Evolutionary conservation across 2,888 invertebrate species (phyloP).

Genomic region (Diabrotica balteata): DNA sequence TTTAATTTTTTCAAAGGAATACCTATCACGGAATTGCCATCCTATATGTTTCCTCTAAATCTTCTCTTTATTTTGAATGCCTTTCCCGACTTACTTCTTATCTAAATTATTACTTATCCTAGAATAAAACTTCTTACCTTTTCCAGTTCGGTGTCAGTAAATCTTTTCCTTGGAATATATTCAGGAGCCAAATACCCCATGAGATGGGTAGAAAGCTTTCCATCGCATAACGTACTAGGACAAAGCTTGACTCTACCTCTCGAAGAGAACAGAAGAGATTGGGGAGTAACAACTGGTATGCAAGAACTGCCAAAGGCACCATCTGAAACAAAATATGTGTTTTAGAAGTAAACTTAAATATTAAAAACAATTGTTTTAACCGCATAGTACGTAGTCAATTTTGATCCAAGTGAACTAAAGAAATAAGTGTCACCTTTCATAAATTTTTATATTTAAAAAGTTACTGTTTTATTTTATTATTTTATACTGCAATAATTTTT

Average conservation of each 20-base stretch:
- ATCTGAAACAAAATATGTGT: slow-evolving; percentile 50
- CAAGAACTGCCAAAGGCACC: slow-evolving; percentile 57
- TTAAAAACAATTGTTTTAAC: background rate
- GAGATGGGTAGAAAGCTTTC: slow-evolving; percentile 52
- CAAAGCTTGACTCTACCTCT: slow-evolving; percentile 63
- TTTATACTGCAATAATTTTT: no score
- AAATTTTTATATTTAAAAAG: no score
- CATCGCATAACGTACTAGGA: slow-evolving; percentile 48
- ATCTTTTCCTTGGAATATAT: slow-evolving; percentile 62
- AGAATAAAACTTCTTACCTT: slow-evolving; percentile 58
- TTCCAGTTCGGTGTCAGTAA: slow-evolving; percentile 66
- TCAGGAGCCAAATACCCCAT: slow-evolving; percentile 65
- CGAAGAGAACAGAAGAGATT: slow-evolving; percentile 64
- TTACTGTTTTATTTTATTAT: no score
- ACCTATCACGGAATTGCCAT: no score
- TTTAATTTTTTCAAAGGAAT: no score
- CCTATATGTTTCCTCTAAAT: no score
- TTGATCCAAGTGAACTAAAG: no score
- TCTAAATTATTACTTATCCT: no score
- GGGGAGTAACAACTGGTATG: slow-evolving; percentile 65
- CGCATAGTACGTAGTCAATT: no score
- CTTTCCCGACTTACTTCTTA: no score
- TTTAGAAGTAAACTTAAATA: background rate
- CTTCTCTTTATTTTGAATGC: no score
- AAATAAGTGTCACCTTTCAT: no score